A percentile compares a stretch with the other conserved stretches of the same genome.
These are phyloP conservation scores for Castor canadensis DNA, from an alignment of 2,113 vertebrate genomes.

Conservation along the genomic window DNA sequence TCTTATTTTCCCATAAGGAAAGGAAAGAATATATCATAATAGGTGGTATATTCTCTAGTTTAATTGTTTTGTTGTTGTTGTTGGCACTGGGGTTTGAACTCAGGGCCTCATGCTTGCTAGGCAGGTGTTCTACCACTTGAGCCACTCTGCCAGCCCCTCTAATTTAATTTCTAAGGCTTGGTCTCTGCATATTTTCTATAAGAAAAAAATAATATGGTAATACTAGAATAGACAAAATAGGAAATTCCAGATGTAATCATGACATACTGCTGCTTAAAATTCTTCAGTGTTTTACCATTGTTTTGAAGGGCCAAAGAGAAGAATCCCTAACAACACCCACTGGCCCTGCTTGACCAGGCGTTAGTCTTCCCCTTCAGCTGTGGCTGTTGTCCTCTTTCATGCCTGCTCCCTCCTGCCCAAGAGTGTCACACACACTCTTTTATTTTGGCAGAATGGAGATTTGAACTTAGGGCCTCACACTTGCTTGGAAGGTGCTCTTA, in stretches of 20 bases:
- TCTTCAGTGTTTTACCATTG: not conserved
- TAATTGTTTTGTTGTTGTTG: too few species aligned
- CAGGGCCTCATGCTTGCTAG: too few species aligned
- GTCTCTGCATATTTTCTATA: not conserved
- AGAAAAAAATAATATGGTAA: not conserved
- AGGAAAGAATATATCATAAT: not conserved
- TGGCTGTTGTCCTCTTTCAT: not conserved
- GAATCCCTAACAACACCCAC: not conserved
- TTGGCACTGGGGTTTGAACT: too few species aligned
- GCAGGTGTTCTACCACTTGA: too few species aligned
- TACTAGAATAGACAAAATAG: not conserved
- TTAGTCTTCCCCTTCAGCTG: not conserved
- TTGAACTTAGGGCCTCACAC: too few species aligned
- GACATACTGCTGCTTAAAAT: not conserved
- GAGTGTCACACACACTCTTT: not conserved
- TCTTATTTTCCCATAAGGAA: constrained; percentile 1
- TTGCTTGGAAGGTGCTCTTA: too few species aligned
- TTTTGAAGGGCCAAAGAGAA: not conserved
- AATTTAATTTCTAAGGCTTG: not conserved
- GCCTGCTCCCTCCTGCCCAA: not conserved
- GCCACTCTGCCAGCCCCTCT: too few species aligned
- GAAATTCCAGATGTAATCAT: not conserved
- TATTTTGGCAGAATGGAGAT: too few species aligned
- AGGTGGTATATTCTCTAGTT: not conserved
- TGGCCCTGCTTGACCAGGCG: not conserved